Evolutionary conservation across 2,888 invertebrate species (phyloP).

Genomic region (Sisyra nigra): DNA sequence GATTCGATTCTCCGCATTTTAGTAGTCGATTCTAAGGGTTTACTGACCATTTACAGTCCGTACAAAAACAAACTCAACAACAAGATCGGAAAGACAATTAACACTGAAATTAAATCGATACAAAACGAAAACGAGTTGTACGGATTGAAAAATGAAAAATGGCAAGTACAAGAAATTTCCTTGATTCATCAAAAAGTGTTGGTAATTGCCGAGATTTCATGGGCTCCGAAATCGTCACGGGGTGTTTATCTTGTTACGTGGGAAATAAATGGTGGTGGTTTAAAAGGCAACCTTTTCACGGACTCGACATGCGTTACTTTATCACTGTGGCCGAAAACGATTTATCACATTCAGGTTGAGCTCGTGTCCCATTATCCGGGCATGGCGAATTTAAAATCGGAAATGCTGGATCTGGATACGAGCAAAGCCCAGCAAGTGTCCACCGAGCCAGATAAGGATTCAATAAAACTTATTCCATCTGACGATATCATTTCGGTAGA

Average conservation of each 20-base stretch:
- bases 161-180: conserved; percentile 52
- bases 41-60: conserved; percentile 54
- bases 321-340: conserved; percentile 64
- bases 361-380: conserved; percentile 44
- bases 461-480: conserved; percentile 31
- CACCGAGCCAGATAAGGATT: conserved; percentile 44
- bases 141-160: conserved; percentile 33
- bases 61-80: conserved; percentile 31
- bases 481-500: conserved; percentile 23
- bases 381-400: conserved; percentile 42
- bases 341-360: conserved; percentile 67
- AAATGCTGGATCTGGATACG: conserved; percentile 48
- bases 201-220: conserved; percentile 55
- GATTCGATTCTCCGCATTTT: conserved; percentile 47
- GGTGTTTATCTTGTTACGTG: conserved; percentile 66
- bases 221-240: conserved; percentile 48
- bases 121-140: conserved; percentile 21
- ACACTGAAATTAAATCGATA: conserved; percentile 31
- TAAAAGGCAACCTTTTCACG: conserved; percentile 67
- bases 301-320: conserved; percentile 64
- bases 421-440: conserved; percentile 45
- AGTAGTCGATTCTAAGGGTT: conserved; percentile 49
- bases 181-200: conserved; percentile 56
- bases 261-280: conserved; percentile 68
- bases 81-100: conserved; percentile 29